Evolutionary conservation across 2,888 invertebrate species (phyloP), one percentile per base, ranked within the genome.

Genomic region (Tipula helvola): DNA sequence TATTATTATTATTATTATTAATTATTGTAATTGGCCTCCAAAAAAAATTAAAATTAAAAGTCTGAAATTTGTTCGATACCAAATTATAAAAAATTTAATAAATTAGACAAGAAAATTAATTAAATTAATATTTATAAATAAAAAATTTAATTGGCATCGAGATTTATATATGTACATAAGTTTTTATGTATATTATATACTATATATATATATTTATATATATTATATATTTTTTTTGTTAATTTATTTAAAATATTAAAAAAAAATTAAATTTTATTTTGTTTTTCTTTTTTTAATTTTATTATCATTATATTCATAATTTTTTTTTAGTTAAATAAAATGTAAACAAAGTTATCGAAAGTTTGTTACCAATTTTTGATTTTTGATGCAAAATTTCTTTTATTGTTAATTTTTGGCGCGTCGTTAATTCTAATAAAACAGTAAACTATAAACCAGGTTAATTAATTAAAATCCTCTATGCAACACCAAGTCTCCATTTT

Each of bases 21-120:
- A 86, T 86, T 85, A 83, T 85, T 86, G 85, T 87, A 88, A 88
- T 88, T 88, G 88, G 88, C 88, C 88, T 88, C 88, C 84, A 88
- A 57, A 57, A 57, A 57, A 88, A 87, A 47, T 85, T 71, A 87
- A 87, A 87, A 85, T 87, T 86, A 86, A 86, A 88, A 87, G 88
- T 88, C 88, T 88, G 88, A 88, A 88, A 87, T 87, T 88, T 87
- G 87, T 88, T 88, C 87, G 88, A 88, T 88, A 88, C 88, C 88
- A 88, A 88, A 88, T 88, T 85, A 86, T 41, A 86, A 42, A 87
- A 42, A 52, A 87, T 44, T 39, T 28, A 87, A 71, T 86, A 83
- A 83, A 83, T 83, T 83, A 83, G 36, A 36, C 36, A 83, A 83
- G 36, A 83, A 83, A 83, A 47, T 39, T 85, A 47, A n/a, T 18